Evolutionary conservation across 2,113 vertebrate genomes (phyloP).

Genomic region (Daboia siamensis): DNA sequence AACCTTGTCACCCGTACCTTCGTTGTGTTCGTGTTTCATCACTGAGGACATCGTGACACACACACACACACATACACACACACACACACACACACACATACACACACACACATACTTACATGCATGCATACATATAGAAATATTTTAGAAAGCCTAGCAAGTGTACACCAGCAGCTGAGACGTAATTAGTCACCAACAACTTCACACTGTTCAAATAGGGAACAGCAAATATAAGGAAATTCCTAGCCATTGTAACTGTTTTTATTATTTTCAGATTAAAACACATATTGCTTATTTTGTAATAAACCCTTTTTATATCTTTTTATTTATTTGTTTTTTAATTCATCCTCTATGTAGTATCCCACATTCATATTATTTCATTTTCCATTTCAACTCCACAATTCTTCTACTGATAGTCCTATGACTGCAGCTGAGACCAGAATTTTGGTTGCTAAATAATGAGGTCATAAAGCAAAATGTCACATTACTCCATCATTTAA

Average conservation of each 20-base stretch:
- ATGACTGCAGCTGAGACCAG: too few relatives aligned
- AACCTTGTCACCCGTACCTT: too few relatives aligned
- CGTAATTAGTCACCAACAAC: not conserved
- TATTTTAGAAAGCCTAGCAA: too few relatives aligned
- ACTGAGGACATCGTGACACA: too few relatives aligned
- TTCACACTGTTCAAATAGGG: not conserved
- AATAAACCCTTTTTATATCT: not conserved
- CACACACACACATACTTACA: too few relatives aligned
- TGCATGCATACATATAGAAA: too few relatives aligned
- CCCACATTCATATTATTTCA: not conserved
- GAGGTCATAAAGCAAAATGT: too few relatives aligned
- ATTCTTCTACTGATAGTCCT: not conserved
- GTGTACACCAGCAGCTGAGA: not conserved
- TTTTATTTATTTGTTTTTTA: not conserved
- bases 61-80: too few relatives aligned
- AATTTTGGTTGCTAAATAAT: too few relatives aligned
- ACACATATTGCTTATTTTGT: not conserved
- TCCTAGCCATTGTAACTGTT: not conserved
- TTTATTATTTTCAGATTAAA: not conserved
- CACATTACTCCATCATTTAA: too few relatives aligned
- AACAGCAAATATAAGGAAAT: not conserved
- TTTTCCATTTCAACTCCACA: not conserved
- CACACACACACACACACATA: too few relatives aligned
- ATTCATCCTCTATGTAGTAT: not conserved
- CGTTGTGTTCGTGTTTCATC: too few relatives aligned